Conservation (phyloP, 2,113 vertebrate species). For the Aramus guarauna region DNA sequence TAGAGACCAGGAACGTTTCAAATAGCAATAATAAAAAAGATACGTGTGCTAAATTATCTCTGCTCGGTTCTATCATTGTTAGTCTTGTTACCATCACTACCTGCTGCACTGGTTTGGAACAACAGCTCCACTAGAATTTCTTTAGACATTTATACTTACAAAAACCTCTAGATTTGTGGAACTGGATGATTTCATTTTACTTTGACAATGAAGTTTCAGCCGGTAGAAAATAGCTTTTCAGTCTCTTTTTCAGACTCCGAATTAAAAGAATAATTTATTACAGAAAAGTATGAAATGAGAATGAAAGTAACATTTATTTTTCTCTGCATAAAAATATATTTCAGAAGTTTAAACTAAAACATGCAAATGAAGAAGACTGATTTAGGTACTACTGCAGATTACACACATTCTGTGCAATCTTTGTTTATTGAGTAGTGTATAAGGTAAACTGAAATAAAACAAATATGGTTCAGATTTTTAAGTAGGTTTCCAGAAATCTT, state of each 20-base stretch:
- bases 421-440: background rate
- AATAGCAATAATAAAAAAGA: conserved; percentile 23
- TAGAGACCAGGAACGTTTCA: background rate
- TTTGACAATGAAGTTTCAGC: conserved; percentile 45
- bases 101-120: background rate
- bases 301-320: background rate
- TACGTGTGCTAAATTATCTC: conserved; percentile 32
- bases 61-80: conserved; percentile 5
- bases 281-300: background rate
- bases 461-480: background rate
- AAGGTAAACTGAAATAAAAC: background rate
- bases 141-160: background rate
- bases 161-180: background rate
- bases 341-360: background rate
- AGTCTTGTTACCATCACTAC: conserved; percentile 7
- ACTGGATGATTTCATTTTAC: conserved; percentile 39
- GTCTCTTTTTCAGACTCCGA: background rate
- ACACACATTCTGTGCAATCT: background rate
- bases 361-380: background rate
- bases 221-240: conserved; percentile 41
- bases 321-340: background rate
- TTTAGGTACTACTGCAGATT: background rate
- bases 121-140: background rate
- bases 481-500: background rate
- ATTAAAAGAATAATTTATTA: conserved; percentile 56